phyloP scores from a whole-genome alignment of 2,797 vertebrate genomes.

The Telmatherina bonti region DNA sequence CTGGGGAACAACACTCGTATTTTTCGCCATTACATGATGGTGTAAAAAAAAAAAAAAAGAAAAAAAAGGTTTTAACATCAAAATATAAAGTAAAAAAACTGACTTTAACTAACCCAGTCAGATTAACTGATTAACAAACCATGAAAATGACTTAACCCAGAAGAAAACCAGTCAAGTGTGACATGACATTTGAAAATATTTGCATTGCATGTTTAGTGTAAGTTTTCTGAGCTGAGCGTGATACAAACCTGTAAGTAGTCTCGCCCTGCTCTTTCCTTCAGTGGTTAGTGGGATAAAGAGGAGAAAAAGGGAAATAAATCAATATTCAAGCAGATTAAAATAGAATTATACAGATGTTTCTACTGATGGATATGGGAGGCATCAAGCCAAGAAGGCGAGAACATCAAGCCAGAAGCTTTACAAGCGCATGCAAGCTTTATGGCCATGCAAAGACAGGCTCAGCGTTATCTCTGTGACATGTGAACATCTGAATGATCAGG shows the following conservation, averaged over 20 bases:
- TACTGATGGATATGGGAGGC: constrained; percentile 44
- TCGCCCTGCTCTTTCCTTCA: constrained; percentile 97
- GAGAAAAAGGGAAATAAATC: constrained; percentile 86
- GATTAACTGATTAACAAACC: neutral
- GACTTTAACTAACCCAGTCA: neutral
- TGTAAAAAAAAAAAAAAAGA: too few species aligned
- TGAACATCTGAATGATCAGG: constrained; percentile 7
- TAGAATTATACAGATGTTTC: constrained; percentile 64
- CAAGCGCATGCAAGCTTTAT: constrained; percentile 77
- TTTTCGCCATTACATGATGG: neutral
- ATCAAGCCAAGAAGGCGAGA: constrained; percentile 28
- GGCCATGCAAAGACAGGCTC: constrained; percentile 78
- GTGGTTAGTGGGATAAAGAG: constrained; percentile 84
- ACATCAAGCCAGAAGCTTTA: constrained; percentile 13
- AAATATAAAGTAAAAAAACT: neutral
- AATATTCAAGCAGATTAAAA: constrained; percentile 78
- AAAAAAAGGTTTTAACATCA: neutral
- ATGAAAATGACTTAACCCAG: neutral
- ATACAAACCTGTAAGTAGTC: constrained; percentile 84
- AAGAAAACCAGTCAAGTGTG: neutral
- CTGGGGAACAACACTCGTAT: neutral
- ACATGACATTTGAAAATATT: neutral
- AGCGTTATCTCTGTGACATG: constrained; percentile 32
- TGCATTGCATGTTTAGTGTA: constrained; percentile 9
- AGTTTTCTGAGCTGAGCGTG: constrained; percentile 37